These are phyloP conservation scores for pig (Sus scrofa) DNA, from an alignment of 2,113 vertebrate species.

Conservation along the genomic window DNA sequence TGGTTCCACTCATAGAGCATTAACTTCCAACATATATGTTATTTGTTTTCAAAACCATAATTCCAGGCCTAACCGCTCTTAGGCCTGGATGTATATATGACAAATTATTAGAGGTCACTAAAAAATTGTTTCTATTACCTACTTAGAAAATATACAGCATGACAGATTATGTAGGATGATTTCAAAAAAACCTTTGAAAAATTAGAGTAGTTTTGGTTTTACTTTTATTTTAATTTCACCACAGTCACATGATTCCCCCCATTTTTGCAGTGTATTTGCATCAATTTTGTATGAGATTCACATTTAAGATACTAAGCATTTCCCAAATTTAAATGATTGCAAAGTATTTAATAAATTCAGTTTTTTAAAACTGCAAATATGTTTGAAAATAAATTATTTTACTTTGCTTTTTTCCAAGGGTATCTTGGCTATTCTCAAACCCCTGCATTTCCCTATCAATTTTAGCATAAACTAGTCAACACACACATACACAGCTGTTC, in stretches of 20 bases:
- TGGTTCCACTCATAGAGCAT: neutral
- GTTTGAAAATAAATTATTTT: slow-evolving; percentile 37
- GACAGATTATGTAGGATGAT: neutral
- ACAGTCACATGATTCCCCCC: neutral
- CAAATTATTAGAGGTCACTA: neutral
- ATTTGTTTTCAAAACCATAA: neutral
- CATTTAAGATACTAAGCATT: neutral
- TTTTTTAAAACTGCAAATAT: neutral
- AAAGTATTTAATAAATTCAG: slow-evolving; percentile 31
- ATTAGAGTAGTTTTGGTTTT: slow-evolving; percentile 35
- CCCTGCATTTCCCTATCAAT: neutral
- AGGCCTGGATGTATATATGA: neutral
- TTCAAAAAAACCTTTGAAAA: slow-evolving; percentile 49
- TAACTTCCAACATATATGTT: neutral
- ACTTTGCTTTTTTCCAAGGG: neutral
- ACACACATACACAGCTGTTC: neutral
- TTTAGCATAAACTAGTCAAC: slow-evolving; percentile 29
- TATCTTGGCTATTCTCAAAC: neutral
- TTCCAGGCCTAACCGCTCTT: neutral
- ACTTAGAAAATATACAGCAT: slow-evolving; percentile 2
- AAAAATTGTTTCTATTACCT: neutral
- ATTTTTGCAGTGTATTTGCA: slow-evolving; percentile 43
- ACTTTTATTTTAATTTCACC: neutral
- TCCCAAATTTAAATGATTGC: neutral
- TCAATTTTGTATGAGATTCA: neutral